phyloP scores from a whole-genome alignment of 2,888 invertebrate species.

The Andrena haemorrhoa region DNA sequence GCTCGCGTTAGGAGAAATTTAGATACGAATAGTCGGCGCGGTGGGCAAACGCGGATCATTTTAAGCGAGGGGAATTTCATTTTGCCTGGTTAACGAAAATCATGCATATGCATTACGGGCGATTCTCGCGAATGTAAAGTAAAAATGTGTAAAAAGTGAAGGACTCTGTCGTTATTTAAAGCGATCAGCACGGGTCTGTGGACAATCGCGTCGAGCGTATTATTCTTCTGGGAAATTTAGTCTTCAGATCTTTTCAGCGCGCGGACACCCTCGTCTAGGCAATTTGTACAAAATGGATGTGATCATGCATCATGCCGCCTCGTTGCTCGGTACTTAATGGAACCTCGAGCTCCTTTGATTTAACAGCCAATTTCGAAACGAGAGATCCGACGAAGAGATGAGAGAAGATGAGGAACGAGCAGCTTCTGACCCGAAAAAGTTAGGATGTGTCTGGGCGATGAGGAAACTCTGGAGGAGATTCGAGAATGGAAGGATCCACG shows the following conservation, averaged over 20 bases:
- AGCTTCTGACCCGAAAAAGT: too few relatives aligned
- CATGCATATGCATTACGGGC: background rate
- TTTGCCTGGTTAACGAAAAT: too few relatives aligned
- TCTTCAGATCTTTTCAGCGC: constrained; percentile 6
- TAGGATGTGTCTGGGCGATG: too few relatives aligned
- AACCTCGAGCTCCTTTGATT: constrained; percentile 13
- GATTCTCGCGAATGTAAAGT: constrained; percentile 38
- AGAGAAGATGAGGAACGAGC: background rate
- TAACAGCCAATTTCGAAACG: background rate
- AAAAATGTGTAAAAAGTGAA: constrained; percentile 33
- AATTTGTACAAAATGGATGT: constrained; percentile 51
- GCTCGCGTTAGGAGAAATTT: constrained; percentile 9
- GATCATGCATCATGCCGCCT: constrained; percentile 20
- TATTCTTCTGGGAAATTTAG: constrained; percentile 9
- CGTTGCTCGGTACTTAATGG: constrained; percentile 56
- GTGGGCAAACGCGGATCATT: background rate
- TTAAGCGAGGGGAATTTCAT: background rate
- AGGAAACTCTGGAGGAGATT: too few relatives aligned
- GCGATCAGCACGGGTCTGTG: constrained; percentile 5
- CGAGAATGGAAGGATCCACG: too few relatives aligned
- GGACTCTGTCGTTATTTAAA: constrained; percentile 35
- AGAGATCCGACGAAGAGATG: background rate
- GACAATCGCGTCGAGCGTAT: background rate
- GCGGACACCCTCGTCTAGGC: constrained; percentile 32
- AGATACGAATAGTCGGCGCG: background rate